Evolutionary conservation across 1,140 invertebrate species (phyloP), one percentile per base, ranked within the genome.

Genomic region (Plectus sambesii): DNA sequence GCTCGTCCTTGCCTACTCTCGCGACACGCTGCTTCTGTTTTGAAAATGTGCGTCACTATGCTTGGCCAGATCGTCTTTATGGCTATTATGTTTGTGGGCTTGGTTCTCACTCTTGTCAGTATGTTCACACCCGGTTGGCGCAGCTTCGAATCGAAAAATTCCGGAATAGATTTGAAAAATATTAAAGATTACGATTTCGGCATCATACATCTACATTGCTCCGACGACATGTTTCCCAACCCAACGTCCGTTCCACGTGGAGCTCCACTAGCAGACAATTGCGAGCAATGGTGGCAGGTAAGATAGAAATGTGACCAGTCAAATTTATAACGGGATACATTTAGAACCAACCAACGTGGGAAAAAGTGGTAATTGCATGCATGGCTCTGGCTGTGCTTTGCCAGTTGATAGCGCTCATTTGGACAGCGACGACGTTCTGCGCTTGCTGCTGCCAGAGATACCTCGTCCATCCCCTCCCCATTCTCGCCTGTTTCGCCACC

Each of bases 21-120:
- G n/a, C n/a, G n/a, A n/a, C n/a, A n/a, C n/a, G n/a, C n/a, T n/a
- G n/a, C n/a, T n/a, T n/a, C n/a, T n/a, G n/a, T n/a, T n/a, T n/a
- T n/a, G n/a, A 55, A 47, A 36, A 59, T 59, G 57, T 59, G 58
- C 43, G 17, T 58, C n/a, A 56, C 58, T 2, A 37, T 27, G 24
- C 25, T 60, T 33, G 52, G 51, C 12, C 58, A 59, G 40, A 59
- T 59, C 41, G 29, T 59, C n/a, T 59, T 60, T 46, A 58, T 51
- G 4, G 36, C 26, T 17, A 24, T 49, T 12, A 56, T 54, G n/a
- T 40, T 59, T 22, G 17, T 36, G 8, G 47, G 57, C 2, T 12
- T 60, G 12, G 46, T 33, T 0, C 49, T 59, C 22, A 60, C 54
- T 9, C n/a, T 61, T 8, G 53, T 29, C n/a, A 25, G 42, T 5